Evolutionary conservation across 2,113 vertebrate genomes (phyloP).

Genomic region (Rhinolophus ferrumequinum): DNA sequence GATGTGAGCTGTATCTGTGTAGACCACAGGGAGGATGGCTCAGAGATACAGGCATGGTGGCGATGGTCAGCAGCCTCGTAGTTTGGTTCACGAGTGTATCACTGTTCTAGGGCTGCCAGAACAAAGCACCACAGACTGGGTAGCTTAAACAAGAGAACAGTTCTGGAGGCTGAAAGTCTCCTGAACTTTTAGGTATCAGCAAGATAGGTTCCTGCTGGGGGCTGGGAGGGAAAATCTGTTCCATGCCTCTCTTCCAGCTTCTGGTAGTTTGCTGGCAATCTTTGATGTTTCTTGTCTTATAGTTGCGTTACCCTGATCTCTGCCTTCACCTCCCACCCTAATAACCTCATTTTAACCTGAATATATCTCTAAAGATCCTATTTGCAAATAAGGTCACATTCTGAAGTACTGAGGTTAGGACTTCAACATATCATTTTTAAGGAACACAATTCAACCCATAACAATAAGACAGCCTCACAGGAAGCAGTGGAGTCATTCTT

Average conservation of each 20-base stretch:
- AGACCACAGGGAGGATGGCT: background rate
- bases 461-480: background rate
- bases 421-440: background rate
- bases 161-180: background rate
- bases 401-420: background rate
- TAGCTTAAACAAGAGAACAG: background rate
- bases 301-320: background rate
- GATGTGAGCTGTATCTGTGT: background rate
- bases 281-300: background rate
- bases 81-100: background rate
- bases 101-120: background rate
- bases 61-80: background rate
- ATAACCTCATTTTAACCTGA: background rate
- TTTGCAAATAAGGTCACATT: background rate
- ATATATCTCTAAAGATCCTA: background rate
- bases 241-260: background rate
- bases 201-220: background rate
- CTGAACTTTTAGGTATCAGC: background rate
- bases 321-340: background rate
- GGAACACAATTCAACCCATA: background rate
- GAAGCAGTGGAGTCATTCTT: background rate
- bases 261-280: background rate
- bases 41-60: background rate
- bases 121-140: background rate
- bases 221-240: background rate